Evolutionary conservation across 2,888 invertebrate genomes (phyloP), one percentile per base, ranked within the genome.

Genomic region (Lepidonotus clava): DNA sequence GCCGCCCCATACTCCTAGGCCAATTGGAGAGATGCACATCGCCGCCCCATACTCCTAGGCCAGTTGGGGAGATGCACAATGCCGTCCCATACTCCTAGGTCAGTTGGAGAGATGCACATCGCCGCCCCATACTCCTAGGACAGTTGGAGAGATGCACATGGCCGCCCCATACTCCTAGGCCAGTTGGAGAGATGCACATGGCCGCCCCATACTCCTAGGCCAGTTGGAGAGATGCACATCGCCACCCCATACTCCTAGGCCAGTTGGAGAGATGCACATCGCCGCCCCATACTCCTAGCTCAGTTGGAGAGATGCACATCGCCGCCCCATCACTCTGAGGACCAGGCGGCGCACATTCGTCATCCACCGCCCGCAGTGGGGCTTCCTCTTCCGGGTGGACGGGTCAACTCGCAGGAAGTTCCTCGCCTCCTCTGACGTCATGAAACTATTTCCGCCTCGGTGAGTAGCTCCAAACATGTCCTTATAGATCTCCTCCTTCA

Each of bases 261-360:
- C 18, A 46, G 46, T 46, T 46, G 18, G 8, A 46, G 18, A 46
- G 18, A 8, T 46, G 8, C 46, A 46, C 8, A 46, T 18, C 18
- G 46, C 18, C 46, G 46, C 8, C 8, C 46, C 8, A n/a, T n/a
- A 11, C 46, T 8, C 46, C 36, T 36, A 71, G 34, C 36, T 38
- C 14, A 71, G 38, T 71, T 71, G 71, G 8, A 71, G 71, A 11
- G 71, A 38, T 18, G 71, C 71, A 38, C 71, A 71, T 34, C 71
- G 71, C 14, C 34, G 34, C 0, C 71, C 71, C 71, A 71, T 71
- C 71, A 38, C 11, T 24, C 71, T 34, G 11, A 71, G 36, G 38
- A 71, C 71, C 36, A 71, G 71, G 71, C 71, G 71, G 18, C n/a
- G 71, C 11, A 71, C 71, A 34, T 71, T 71, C 8, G 36, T 71